Conservation (phyloP, 2,113 vertebrate genomes). For the Trogon melanurus region DNA sequence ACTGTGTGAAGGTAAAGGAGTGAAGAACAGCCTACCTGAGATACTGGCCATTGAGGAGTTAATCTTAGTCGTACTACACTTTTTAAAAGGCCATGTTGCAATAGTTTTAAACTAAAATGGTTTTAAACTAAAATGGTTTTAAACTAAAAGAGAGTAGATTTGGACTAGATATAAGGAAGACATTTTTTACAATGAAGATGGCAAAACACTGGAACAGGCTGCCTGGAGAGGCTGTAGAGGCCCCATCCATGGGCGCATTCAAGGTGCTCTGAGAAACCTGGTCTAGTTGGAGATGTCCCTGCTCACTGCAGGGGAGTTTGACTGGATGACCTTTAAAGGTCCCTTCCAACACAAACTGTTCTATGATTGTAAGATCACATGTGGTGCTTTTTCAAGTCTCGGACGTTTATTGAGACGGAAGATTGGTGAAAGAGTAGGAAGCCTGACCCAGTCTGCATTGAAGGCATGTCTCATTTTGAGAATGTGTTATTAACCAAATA, state of each 20-base stretch:
- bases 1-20: background rate
- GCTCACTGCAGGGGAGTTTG: accelerated
- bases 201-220: background rate
- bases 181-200: accelerated
- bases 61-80: accelerated
- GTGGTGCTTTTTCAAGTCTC: background rate
- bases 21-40: background rate
- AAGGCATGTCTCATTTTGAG: background rate
- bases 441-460: background rate
- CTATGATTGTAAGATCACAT: background rate
- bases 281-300: background rate
- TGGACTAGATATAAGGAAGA: background rate
- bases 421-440: background rate
- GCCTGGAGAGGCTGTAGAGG: background rate
- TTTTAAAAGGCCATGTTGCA: background rate
- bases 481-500: background rate
- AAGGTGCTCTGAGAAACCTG: background rate
- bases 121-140: background rate
- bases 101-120: background rate
- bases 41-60: background rate
- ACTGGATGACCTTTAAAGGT: background rate
- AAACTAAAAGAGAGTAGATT: background rate
- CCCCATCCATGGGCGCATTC: background rate
- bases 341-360: background rate
- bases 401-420: background rate